Evolutionary conservation across 1,140 invertebrate genomes (phyloP).

Genomic region (Drosophila insularis): DNA sequence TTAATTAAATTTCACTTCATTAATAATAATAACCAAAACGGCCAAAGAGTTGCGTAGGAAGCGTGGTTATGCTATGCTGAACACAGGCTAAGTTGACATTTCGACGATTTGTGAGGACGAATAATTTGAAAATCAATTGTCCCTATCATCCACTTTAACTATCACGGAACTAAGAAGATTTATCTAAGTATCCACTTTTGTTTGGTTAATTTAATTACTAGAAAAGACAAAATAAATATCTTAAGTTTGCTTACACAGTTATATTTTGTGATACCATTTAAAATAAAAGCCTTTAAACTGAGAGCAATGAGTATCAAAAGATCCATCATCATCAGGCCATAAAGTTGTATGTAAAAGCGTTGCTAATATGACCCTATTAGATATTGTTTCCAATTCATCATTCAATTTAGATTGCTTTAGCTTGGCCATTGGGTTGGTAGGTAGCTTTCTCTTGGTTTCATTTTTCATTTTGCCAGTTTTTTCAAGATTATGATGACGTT

Average conservation of each 20-base stretch:
- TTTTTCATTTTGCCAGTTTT: constrained; percentile 9
- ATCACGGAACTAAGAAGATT: too few relatives aligned
- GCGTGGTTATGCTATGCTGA: neutral
- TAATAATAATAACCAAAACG: constrained; percentile 60
- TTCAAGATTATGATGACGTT: constrained; percentile 7
- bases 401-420: neutral
- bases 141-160: too few relatives aligned
- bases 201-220: too few relatives aligned
- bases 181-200: too few relatives aligned
- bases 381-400: neutral
- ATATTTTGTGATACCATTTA: too few relatives aligned
- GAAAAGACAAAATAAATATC: too few relatives aligned
- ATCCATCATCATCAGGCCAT: neutral
- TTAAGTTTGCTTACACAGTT: too few relatives aligned
- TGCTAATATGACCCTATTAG: neutral
- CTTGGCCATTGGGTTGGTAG: neutral
- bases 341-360: neutral
- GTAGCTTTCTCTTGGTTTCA: neutral
- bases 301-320: neutral
- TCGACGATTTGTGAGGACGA: neutral
- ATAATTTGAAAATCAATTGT: too few relatives aligned
- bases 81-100: neutral
- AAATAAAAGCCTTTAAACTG: neutral
- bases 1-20: constrained; percentile 81
- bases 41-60: constrained; percentile 17